phyloP scores from a whole-genome alignment of 1,140 invertebrate species.

The Arion vulgaris region DNA sequence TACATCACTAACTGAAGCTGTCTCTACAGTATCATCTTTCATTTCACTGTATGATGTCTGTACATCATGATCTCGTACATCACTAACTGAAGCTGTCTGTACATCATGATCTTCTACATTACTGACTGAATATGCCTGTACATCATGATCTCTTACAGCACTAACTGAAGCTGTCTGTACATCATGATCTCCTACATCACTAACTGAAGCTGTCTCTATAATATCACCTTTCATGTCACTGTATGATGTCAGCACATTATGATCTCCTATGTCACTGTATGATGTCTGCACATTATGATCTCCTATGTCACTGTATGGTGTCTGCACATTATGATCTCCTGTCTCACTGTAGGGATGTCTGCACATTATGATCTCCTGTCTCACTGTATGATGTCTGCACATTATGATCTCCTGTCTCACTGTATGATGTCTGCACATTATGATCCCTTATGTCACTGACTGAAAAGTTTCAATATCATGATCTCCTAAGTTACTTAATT shows the following conservation, averaged over 20 bases:
- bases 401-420: not conserved
- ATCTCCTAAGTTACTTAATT: not conserved
- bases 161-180: not conserved
- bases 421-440: not conserved
- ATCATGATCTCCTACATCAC: not conserved
- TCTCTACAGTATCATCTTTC: not conserved
- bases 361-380: not conserved
- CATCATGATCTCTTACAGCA: not conserved
- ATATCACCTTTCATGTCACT: not conserved
- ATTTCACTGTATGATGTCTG: not conserved
- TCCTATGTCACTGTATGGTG: not conserved
- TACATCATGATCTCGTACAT: not conserved
- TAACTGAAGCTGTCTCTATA: not conserved
- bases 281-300: not conserved
- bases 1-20: not conserved
- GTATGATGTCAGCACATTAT: not conserved
- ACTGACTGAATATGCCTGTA: not conserved
- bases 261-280: not conserved
- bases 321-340: not conserved
- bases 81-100: not conserved
- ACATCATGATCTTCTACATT: not conserved
- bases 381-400: not conserved
- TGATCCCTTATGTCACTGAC: not conserved
- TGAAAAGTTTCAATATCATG: not conserved
- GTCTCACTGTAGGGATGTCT: not conserved